Evolutionary conservation across 2,888 invertebrate genomes (phyloP).

Genomic region (Rambutsinella grinnellia): DNA sequence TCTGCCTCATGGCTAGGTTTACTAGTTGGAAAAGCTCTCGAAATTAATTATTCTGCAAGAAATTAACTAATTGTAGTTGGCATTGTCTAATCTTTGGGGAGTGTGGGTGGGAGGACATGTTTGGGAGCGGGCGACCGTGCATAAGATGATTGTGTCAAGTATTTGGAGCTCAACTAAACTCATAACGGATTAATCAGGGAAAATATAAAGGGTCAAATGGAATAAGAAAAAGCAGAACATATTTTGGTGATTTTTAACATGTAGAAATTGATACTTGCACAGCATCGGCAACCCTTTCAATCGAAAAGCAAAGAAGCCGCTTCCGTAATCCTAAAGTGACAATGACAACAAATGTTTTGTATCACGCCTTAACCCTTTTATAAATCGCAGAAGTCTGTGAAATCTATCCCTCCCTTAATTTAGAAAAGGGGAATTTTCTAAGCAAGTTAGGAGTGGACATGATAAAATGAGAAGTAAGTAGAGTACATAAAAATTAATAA

Average conservation of each 20-base stretch:
- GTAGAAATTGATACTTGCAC: no score
- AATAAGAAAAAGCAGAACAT: not conserved
- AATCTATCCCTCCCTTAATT: conserved; percentile 30
- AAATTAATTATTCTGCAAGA: no score
- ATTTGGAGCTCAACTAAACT: conserved; percentile 46
- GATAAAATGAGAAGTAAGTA: conserved; percentile 2
- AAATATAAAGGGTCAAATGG: conserved; percentile 10
- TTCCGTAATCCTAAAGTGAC: conserved; percentile 42
- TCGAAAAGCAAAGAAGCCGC: conserved; percentile 47
- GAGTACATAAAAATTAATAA: conserved; percentile 31
- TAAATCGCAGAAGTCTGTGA: conserved; percentile 47
- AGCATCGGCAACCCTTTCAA: conserved; percentile 25
- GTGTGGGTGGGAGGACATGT: no score
- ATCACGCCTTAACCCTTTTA: conserved; percentile 56
- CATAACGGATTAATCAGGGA: conserved; percentile 29
- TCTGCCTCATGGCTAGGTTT: no score
- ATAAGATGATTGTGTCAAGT: conserved; percentile 22
- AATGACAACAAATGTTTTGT: conserved; percentile 53
- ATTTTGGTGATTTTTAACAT: not conserved
- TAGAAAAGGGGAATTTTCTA: no score
- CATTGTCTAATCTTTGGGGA: no score
- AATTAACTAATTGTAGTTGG: no score
- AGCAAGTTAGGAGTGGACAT: not conserved
- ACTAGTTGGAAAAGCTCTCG: no score
- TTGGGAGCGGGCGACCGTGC: no score